phyloP scores from a whole-genome alignment of 2,888 invertebrate genomes.

The Tigriopus californicus region DNA sequence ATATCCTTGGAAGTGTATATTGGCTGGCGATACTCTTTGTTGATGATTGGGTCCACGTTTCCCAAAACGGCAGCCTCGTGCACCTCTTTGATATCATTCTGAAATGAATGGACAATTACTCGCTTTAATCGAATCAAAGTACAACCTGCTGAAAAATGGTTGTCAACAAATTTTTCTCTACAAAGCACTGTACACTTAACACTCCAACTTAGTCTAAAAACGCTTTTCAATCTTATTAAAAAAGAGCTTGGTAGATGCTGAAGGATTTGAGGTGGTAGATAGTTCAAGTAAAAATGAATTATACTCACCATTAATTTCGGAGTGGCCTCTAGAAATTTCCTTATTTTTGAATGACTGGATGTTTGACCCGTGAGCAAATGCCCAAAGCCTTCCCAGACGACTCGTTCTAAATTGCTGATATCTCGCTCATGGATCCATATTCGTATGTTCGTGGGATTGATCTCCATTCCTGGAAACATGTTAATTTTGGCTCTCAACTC shows the following conservation, averaged over 20 bases:
- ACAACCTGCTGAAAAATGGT: too few relatives aligned
- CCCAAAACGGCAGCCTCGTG: constrained; percentile 58
- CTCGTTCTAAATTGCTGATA: constrained; percentile 61
- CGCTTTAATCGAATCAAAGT: too few relatives aligned
- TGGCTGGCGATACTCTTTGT: constrained; percentile 30
- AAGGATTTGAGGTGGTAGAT: constrained; percentile 7
- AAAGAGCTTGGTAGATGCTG: too few relatives aligned
- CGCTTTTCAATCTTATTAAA: too few relatives aligned
- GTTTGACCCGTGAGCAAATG: constrained; percentile 59
- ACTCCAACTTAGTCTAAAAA: too few relatives aligned
- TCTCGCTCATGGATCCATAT: constrained; percentile 92
- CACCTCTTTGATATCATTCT: constrained; percentile 63
- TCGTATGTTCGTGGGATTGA: constrained; percentile 68
- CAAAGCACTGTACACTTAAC: too few relatives aligned
- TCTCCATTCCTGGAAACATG: constrained; percentile 42
- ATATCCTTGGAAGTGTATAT: constrained; percentile 53
- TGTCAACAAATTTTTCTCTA: too few relatives aligned
- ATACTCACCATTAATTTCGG: constrained; percentile 53
- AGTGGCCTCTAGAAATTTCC: constrained; percentile 73
- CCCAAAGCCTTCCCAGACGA: constrained; percentile 78
- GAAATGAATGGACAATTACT: constrained; percentile 22
- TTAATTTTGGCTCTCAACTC: too few relatives aligned
- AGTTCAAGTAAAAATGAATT: constrained; percentile 32
- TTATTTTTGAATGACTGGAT: constrained; percentile 60
- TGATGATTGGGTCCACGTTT: constrained; percentile 47